A percentile compares a stretch with the other conserved stretches of the same genome.
Evolutionary conservation across 2,888 invertebrate genomes (phyloP).

Genomic region (Rhagonycha fulva): DNA sequence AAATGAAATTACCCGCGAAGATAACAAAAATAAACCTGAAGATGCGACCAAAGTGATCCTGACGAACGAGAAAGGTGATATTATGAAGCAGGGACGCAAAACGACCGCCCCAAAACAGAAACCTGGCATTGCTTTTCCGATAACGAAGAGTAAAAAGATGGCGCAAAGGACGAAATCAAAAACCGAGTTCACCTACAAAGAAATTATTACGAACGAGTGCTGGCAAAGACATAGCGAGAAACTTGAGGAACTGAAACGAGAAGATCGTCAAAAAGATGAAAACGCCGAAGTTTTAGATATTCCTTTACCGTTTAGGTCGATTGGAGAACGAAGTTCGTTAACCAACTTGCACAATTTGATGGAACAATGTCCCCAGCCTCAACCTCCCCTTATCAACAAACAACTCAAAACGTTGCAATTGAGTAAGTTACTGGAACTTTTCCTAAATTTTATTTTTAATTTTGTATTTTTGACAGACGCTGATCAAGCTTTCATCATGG

Average conservation of each 20-base stretch:
- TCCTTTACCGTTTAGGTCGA: conserved; percentile 10
- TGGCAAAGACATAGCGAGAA: background rate
- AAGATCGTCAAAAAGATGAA: conserved; percentile 5
- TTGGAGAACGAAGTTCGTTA: conserved; percentile 15
- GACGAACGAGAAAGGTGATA: conserved; percentile 8
- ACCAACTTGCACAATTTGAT: conserved; percentile 18
- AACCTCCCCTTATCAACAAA: conserved; percentile 11
- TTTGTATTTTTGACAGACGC: conserved; percentile 5
- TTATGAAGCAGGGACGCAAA: background rate
- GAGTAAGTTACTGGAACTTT: conserved; percentile 5
- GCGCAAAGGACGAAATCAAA: background rate
- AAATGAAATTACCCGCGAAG: background rate
- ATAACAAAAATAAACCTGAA: background rate
- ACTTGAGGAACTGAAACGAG: background rate
- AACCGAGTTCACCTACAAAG: conserved; percentile 3
- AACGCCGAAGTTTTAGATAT: conserved; percentile 14
- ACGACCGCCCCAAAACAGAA: background rate
- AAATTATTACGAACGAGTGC: background rate
- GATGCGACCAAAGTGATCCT: background rate
- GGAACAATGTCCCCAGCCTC: conserved; percentile 12
- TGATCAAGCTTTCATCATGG: conserved; percentile 14
- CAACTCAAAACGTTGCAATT: conserved; percentile 10
- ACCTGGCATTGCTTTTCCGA: background rate
- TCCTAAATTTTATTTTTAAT: background rate
- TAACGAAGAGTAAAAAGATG: background rate